Percentiles rank a stretch among this genome's conserved stretches.
Conservation (phyloP, 2,113 vertebrate species). For the Psittacara wagleri region DNA sequence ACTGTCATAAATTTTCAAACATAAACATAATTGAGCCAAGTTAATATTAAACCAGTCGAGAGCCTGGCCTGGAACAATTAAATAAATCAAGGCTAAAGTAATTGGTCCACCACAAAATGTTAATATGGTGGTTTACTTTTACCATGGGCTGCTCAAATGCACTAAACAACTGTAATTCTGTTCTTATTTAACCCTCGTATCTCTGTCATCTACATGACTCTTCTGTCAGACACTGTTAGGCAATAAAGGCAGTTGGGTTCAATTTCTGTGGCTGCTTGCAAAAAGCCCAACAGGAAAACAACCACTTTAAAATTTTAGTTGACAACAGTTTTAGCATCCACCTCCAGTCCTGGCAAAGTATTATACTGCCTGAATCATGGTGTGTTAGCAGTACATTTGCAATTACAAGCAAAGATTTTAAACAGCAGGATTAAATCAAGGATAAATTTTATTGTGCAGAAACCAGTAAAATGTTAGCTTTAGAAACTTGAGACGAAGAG, state of each 20-base stretch:
- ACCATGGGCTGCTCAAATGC: background rate
- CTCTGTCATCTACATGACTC: background rate
- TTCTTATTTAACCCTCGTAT: conserved; percentile 3
- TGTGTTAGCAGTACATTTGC: background rate
- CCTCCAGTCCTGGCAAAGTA: background rate
- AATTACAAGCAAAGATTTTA: background rate
- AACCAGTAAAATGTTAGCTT: background rate
- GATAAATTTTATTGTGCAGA: background rate
- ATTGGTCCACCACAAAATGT: background rate
- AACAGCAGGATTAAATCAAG: background rate
- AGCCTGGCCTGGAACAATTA: background rate
- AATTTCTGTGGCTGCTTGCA: background rate
- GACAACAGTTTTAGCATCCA: conserved; percentile 8
- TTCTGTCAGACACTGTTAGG: background rate
- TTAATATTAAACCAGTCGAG: background rate
- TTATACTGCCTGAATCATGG: background rate
- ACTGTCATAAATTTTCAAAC: background rate
- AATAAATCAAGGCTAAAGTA: conserved; percentile 2
- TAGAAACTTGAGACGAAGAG: background rate
- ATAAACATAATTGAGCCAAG: background rate
- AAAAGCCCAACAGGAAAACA: background rate
- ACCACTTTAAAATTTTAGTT: background rate
- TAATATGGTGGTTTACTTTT: conserved; percentile 5
- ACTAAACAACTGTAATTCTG: background rate
- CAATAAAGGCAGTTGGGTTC: background rate